Evolutionary conservation across 2,888 invertebrate genomes (phyloP), one percentile per base, ranked within the genome.

Genomic region (Parnassius mnemosyne): DNA sequence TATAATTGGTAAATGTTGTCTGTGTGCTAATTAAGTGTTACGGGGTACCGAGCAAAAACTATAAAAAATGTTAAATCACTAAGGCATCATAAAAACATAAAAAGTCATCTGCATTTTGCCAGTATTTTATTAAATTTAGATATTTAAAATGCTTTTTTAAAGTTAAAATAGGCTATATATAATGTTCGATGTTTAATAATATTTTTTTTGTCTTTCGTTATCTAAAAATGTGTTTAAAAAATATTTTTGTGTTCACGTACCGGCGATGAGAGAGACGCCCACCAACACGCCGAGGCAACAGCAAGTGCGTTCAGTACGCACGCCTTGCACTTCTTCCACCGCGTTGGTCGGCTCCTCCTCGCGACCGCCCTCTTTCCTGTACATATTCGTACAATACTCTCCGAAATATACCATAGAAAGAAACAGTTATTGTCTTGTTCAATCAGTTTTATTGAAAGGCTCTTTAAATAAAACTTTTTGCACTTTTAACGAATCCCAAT

Each of bases 181-280:
- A 34, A 34, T 5, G 3, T 34, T 34, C 7, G 7, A 7, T 7
- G 34, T 5, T 34, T 34, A 34, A 34, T 34, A 34, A 34, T 34
- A 34, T 34, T 34, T 34, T 25, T 16, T 34, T 7, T 34, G 5
- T 34, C 34, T 34, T 34, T 7, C 5, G 7, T 34, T 7, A 5
- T 34, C 7, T 34, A 34, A 34, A 34, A 34, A 34, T 34, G 7
- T 34, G 7, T 34, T 34, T 34, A 34, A 13, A 13, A 13, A 49
- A 13, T n/a, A 9, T 10, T 13, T 9, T 49, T 49, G 49, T 13
- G 12, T 12, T 49, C 51, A 68, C 74, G 65, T 70, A 91, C 92
- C 91, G 89, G 91, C 89, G 78, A 91, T 87, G 85, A 92, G 88
- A 78, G 88, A 89, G 83, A 91, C 79, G 82, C 90, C 90, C 83